phyloP scores from a whole-genome alignment of 2,113 vertebrate genomes.

The Cyprinodon variegatus region DNA sequence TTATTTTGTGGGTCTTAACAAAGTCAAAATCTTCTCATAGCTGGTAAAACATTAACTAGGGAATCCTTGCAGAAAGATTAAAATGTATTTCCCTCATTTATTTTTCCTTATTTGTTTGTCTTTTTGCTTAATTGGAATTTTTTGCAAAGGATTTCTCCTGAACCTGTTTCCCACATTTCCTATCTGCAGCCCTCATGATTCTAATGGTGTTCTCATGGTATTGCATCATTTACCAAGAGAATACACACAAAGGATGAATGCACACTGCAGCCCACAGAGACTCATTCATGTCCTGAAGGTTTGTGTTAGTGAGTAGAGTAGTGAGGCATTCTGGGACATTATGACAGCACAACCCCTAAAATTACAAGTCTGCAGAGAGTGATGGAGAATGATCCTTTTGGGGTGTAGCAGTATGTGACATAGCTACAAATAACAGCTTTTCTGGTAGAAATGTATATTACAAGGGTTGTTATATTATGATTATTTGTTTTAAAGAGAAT shows the following conservation, averaged over 20 bases:
- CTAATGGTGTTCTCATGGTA: neutral
- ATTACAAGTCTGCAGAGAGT: neutral
- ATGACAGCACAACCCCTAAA: slow-evolving; percentile 17
- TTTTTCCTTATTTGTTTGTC: neutral
- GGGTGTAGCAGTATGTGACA: neutral
- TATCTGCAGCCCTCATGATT: slow-evolving; percentile 2
- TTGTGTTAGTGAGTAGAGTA: slow-evolving; percentile 9
- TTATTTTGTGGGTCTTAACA: slow-evolving; percentile 18
- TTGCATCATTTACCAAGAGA: slow-evolving; percentile 2
- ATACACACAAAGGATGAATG: neutral
- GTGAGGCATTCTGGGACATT: slow-evolving; percentile 20
- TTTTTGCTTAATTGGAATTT: neutral
- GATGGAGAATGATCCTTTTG: neutral
- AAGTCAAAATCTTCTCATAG: slow-evolving; percentile 1
- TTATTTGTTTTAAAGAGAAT: neutral
- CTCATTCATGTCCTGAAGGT: neutral
- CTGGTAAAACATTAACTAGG: neutral
- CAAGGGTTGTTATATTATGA: neutral
- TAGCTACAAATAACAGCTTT: neutral
- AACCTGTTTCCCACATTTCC: slow-evolving; percentile 7
- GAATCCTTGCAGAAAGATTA: neutral
- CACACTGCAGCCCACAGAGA: slow-evolving; percentile 31
- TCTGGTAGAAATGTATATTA: neutral
- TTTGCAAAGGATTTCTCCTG: neutral
- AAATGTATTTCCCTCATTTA: neutral